phyloP scores from a whole-genome alignment of 2,797 vertebrate genomes.

The Scarus forsteni region DNA sequence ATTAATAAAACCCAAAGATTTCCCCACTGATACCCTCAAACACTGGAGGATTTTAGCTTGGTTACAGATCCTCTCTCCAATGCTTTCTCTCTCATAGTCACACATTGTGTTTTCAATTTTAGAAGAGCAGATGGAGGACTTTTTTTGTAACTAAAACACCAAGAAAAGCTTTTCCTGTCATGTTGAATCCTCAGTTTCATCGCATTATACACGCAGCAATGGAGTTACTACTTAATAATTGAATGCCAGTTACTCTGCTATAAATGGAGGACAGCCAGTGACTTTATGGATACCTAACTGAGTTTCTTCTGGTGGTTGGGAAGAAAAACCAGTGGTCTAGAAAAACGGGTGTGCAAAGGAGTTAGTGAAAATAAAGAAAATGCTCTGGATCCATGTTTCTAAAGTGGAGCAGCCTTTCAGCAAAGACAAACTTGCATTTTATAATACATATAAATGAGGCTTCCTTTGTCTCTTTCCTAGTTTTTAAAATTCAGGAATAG shows the following conservation, averaged over 20 bases:
- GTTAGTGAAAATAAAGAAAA: neutral
- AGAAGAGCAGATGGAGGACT: neutral
- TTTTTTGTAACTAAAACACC: slow-evolving; percentile 37
- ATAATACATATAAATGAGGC: too few species aligned
- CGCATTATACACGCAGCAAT: slow-evolving; percentile 37
- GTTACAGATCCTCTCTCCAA: slow-evolving; percentile 6
- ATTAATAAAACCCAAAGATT: neutral
- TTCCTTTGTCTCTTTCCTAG: too few species aligned
- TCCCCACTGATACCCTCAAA: neutral
- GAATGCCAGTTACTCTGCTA: slow-evolving; percentile 61
- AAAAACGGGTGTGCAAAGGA: neutral
- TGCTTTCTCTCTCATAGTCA: slow-evolving; percentile 11
- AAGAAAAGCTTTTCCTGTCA: slow-evolving; percentile 49
- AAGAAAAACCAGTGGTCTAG: slow-evolving; percentile 3
- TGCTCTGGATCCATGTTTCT: neutral
- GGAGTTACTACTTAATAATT: slow-evolving; percentile 64
- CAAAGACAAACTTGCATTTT: too few species aligned
- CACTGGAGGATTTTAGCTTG: slow-evolving; percentile 2
- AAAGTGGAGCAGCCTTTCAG: neutral
- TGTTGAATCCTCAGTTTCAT: slow-evolving; percentile 44
- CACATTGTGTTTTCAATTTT: slow-evolving; percentile 7
- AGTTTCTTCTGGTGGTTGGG: slow-evolving; percentile 10
- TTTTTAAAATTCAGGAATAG: too few species aligned
- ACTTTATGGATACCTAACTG: slow-evolving; percentile 33
- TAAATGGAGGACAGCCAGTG: slow-evolving; percentile 44